These are phyloP conservation scores for Megatriorchis doriae DNA, from an alignment of 2,113 vertebrate species.

Conservation along the genomic window DNA sequence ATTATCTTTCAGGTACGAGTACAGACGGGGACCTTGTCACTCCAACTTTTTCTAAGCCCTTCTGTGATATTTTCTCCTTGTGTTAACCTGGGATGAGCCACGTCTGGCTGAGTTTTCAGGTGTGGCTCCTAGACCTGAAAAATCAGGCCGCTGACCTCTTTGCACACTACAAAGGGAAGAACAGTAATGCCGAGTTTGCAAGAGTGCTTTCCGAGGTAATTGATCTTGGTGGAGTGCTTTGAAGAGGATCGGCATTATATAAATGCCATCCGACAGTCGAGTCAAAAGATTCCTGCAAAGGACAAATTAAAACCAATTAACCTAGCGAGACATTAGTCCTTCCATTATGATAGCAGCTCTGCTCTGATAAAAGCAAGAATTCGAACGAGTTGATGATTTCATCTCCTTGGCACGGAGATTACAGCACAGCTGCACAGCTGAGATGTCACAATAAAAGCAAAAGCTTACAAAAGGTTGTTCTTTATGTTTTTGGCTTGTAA, in stretches of 20 bases:
- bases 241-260: background rate
- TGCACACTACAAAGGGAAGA: background rate
- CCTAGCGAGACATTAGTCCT: background rate
- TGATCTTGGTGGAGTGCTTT: background rate
- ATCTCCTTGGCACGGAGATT: slow-evolving; percentile 9
- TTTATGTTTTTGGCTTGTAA: background rate
- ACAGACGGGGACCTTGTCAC: background rate
- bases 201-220: background rate
- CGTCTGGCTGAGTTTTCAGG: background rate
- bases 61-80: background rate
- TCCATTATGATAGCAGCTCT: background rate
- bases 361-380: slow-evolving; percentile 17
- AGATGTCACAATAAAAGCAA: slow-evolving; percentile 3
- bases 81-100: background rate
- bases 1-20: background rate
- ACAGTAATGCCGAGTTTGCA: accelerated
- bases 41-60: background rate
- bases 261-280: background rate
- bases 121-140: background rate
- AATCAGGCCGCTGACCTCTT: background rate
- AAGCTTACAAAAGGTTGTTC: background rate
- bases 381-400: background rate
- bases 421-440: slow-evolving; percentile 4
- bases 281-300: background rate
- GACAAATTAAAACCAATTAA: background rate